Evolutionary conservation across 2,888 invertebrate species (phyloP).

Genomic region (Caenorhabditis sp.): DNA sequence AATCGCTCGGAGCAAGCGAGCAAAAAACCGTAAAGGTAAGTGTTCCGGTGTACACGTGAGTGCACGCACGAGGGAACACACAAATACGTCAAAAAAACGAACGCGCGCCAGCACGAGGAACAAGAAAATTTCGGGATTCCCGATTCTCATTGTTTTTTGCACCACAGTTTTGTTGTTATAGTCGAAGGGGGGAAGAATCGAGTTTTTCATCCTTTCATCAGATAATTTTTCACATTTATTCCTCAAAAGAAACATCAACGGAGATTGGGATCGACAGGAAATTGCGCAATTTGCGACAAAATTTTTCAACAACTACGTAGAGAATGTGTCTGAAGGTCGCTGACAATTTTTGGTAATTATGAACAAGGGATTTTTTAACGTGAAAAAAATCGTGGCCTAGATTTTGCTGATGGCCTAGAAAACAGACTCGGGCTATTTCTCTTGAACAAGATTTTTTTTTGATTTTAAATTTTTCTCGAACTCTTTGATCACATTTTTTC

Average conservation of each 20-base stretch:
- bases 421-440: too few relatives aligned
- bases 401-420: too few relatives aligned
- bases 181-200: neutral
- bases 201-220: neutral
- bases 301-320: neutral
- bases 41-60: neutral
- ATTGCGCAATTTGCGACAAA: conserved; percentile 8
- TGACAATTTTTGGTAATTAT: neutral
- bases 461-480: too few relatives aligned
- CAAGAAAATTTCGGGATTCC: neutral
- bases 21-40: conserved; percentile 8
- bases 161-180: neutral
- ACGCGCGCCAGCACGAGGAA: neutral
- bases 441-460: too few relatives aligned
- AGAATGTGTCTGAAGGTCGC: neutral
- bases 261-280: conserved; percentile 4
- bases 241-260: conserved; percentile 1
- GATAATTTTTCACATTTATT: conserved; percentile 5
- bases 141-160: neutral
- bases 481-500: too few relatives aligned
- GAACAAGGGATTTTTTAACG: too few relatives aligned
- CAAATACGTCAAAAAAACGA: neutral
- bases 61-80: neutral
- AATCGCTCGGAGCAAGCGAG: neutral
- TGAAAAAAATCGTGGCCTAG: too few relatives aligned